Conservation (phyloP, 1,140 invertebrate species). For the Mycetomoellerius zeteki region DNA sequence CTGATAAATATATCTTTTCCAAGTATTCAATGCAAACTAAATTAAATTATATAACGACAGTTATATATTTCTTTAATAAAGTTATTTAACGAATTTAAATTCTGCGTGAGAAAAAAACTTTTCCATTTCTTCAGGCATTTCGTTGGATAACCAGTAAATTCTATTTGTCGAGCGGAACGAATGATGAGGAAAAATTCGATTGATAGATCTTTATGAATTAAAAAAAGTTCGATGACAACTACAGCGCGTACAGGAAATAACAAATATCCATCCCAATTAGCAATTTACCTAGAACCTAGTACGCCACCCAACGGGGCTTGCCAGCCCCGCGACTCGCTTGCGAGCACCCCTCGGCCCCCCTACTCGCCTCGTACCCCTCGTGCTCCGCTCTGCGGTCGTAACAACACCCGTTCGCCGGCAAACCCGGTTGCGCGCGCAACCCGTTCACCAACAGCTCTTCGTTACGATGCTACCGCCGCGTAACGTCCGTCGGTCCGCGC, state of each 20-base stretch:
- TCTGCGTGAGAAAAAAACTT: not conserved
- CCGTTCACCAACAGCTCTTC: conserved; percentile 34
- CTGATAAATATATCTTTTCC: not conserved
- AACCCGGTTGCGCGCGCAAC: conserved; percentile 64
- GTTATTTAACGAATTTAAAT: not conserved
- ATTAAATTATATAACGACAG: not conserved
- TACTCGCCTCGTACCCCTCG: conserved; percentile 12
- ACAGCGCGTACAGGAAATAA: conserved; percentile 8
- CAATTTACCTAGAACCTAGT: conserved; percentile 40
- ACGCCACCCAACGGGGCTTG: conserved; percentile 24
- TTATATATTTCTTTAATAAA: not conserved
- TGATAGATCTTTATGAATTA: not conserved
- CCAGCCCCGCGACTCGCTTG: conserved; percentile 30
- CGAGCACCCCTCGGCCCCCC: conserved; percentile 25
- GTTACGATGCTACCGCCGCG: conserved; percentile 42
- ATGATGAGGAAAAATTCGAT: not conserved
- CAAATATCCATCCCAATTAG: conserved; percentile 52
- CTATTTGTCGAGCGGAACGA: not conserved
- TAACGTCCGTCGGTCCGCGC: conserved; percentile 66
- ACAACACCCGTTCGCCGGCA: conserved; percentile 67
- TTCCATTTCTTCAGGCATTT: not conserved
- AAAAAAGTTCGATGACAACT: not conserved
- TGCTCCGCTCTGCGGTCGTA: conserved; percentile 53
- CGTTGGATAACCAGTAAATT: not conserved
- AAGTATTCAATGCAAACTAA: not conserved